Evolutionary conservation across 2,113 vertebrate genomes (phyloP).

Genomic region (Echinops telfairi): DNA sequence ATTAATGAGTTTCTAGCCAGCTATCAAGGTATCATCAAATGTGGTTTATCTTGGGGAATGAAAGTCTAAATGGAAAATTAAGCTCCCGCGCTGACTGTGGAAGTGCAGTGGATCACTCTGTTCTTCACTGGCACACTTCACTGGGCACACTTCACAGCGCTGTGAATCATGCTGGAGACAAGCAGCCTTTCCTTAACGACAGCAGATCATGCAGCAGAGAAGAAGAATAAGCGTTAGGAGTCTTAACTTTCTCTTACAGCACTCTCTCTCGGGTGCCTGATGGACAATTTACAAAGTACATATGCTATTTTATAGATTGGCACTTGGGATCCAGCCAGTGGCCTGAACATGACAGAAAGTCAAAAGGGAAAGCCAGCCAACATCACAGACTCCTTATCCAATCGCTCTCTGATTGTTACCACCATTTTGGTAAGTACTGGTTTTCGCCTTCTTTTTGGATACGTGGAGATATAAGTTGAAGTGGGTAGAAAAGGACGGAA

Average conservation of each 20-base stretch:
- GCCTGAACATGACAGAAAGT: slow-evolving; percentile 98
- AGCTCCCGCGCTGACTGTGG: slow-evolving; percentile 53
- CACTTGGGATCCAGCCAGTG: slow-evolving; percentile 96
- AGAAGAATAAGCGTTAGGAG: slow-evolving; percentile 67
- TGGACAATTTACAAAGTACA: slow-evolving; percentile 70
- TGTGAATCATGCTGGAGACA: slow-evolving; percentile 79
- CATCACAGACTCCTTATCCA: slow-evolving; percentile 96
- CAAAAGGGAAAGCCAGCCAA: slow-evolving; percentile 96
- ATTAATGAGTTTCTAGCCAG: slow-evolving; percentile 72
- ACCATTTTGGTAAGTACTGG: slow-evolving; percentile 95
- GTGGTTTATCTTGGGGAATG: slow-evolving; percentile 74
- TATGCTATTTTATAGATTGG: slow-evolving; percentile 92
- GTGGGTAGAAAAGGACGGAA: slow-evolving; percentile 13
- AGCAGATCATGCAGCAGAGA: slow-evolving; percentile 58
- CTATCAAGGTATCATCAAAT: slow-evolving; percentile 67
- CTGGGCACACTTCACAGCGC: slow-evolving; percentile 60
- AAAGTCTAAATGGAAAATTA: slow-evolving; percentile 82
- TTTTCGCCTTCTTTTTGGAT: slow-evolving; percentile 69
- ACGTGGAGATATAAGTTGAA: slow-evolving; percentile 35
- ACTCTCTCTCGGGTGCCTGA: slow-evolving; percentile 50
- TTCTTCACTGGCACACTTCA: slow-evolving; percentile 75
- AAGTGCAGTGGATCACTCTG: slow-evolving; percentile 72
- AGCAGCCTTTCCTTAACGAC: slow-evolving; percentile 56
- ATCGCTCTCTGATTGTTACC: slow-evolving; percentile 96
- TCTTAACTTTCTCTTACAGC: slow-evolving; percentile 62